Evolutionary conservation across 2,113 vertebrate species (phyloP), one percentile per base, ranked within the genome.

Genomic region (Macquaria ambigua): DNA sequence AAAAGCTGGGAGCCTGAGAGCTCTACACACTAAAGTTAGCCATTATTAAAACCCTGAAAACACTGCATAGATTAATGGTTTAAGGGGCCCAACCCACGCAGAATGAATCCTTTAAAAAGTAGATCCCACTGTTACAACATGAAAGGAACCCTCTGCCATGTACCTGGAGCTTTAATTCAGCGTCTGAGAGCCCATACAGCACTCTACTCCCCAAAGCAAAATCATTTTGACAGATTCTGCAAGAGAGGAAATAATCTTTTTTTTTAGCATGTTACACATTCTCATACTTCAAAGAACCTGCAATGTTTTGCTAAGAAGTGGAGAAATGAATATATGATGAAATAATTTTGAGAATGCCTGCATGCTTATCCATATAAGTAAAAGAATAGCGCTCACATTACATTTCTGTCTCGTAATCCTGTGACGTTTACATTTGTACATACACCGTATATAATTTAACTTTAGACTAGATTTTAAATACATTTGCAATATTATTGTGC

Each of bases 31-130:
- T 80, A 74, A 83, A 72, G 79, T 86, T 82, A 79, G 83, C 86
- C 68, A 83, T 91, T 92, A 84, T 91, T 73, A 85, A 79, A 90
- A 79, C 15, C 37, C 63, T 89, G 76, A 90, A 93, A 94, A 92
- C 79, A 85, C 66, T 85, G 75, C 83, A 84, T 87, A 84, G 88
- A 90, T 93, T 86, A 92, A 89, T 89, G 86, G 91, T 91, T 94
- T 94, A 94, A 86, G 93, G 89, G 87, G 91, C 86, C 92, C 85
- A 10, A 73, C 85, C 74, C 76, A 58, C 52, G 63, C 79, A 87
- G 81, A 74, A 78, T 31, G 67, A 84, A 87, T 86, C 87, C 73
- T 93, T 89, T 88, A 83, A 84, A 67, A 83, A 83, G 76, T 61
- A 79, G 73, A 83, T 86, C 89, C 87, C 81, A 82, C 64, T 86